Evolutionary conservation across 2,113 vertebrate species (phyloP), one percentile per base, ranked within the genome.

Genomic region (Uropsilus gracilis): DNA sequence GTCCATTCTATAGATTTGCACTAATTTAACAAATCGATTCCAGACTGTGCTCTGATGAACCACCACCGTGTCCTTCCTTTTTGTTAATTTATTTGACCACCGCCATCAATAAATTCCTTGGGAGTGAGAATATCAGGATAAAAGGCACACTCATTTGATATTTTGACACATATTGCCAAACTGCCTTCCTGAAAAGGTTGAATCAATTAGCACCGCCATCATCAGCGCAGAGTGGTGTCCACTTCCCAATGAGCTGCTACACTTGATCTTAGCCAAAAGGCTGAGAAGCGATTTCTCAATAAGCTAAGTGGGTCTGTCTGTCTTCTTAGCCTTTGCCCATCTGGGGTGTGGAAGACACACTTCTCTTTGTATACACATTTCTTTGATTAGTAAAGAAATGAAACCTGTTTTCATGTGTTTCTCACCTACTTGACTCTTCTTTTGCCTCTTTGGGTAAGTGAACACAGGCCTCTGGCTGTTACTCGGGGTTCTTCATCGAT

Each of bases 171-270:
- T 80, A 59, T n/a, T 0, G 18, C 48, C 78, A 48, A 77, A 63
- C 84, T 89, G 88, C n/a, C 71, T 95, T 39, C 59, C 88, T 75
- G n/a, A 44, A 76, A 93, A 95, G 75, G 4, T 57, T 10, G 42
- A 59, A 75, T 89, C 91, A 24, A 73, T 95, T 44, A 73, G 26
- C 66, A 6, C 16, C 2, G 17, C 20, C 7, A 0, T 83, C 30
- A 2, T 2, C 0, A 3, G 53, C 11, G 18, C 32, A 5, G 0
- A 2, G 39, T 30, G 26, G 6, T 16, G 14, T 20, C 39, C 61
- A 6, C 66, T 82, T 83, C 26, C 87, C 90, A 86, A 11, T 69
- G 30, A 71, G 32, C 68, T 82, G n/a, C n/a, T n/a, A n/a, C n/a
- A n/a, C n/a, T n/a, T n/a, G n/a, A n/a, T n/a, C n/a, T n/a, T n/a